Conservation (phyloP, 1,140 invertebrate genomes). For the Drosophila nebulosa region DNA sequence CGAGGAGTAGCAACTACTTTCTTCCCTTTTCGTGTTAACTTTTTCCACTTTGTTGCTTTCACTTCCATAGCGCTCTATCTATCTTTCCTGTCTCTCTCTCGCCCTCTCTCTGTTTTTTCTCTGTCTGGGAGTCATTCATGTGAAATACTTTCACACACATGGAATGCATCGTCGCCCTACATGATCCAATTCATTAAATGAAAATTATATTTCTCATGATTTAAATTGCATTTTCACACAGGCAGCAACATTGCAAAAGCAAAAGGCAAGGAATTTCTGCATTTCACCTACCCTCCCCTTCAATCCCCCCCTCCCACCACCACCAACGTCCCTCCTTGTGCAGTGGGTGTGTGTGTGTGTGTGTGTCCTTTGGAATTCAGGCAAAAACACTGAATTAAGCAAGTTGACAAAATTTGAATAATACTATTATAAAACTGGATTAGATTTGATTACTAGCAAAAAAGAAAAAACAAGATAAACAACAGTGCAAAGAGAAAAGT, state of each 20-base stretch:
- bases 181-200: slow-evolving; percentile 74
- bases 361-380: background rate
- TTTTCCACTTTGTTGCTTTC: slow-evolving; percentile 59
- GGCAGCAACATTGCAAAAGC: slow-evolving; percentile 6
- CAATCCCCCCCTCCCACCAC: no score
- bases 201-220: slow-evolving; percentile 74
- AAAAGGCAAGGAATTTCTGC: background rate
- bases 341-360: background rate
- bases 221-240: slow-evolving; percentile 65
- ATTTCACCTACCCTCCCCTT: background rate
- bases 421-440: background rate
- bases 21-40: slow-evolving; percentile 46
- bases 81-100: background rate
- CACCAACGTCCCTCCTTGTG: no score
- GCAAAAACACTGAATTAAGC: background rate
- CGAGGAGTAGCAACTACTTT: slow-evolving; percentile 22
- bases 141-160: slow-evolving; percentile 12
- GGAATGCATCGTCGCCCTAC: slow-evolving; percentile 18
- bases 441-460: background rate
- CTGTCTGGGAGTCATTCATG: background rate
- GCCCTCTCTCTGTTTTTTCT: background rate
- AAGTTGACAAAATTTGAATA: background rate
- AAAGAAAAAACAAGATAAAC: background rate
- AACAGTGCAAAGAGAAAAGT: background rate
- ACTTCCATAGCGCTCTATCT: slow-evolving; percentile 32